phyloP scores from a whole-genome alignment of 2,888 invertebrate genomes.

The Leucophora obtusa region DNA sequence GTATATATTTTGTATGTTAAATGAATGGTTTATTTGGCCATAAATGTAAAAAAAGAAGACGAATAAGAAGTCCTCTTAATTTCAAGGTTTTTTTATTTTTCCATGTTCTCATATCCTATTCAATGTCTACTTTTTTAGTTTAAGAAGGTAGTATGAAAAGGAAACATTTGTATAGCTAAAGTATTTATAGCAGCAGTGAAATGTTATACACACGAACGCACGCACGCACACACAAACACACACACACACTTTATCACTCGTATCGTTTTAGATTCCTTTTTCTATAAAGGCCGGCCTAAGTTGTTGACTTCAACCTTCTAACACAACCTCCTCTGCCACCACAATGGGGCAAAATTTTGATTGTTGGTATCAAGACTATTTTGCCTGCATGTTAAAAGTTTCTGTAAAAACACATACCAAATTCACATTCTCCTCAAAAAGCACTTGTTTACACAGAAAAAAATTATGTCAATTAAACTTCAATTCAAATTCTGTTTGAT shows the following conservation, averaged over 20 bases:
- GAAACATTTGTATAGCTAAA: not conserved
- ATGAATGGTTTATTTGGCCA: constrained; percentile 38
- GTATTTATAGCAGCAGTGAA: not conserved
- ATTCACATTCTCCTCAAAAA: no score
- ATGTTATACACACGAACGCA: not conserved
- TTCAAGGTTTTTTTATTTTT: constrained; percentile 55
- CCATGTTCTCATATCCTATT: constrained; percentile 23
- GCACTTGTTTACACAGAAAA: no score
- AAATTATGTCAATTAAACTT: no score
- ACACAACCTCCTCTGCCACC: not conserved
- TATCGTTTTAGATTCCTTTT: not conserved
- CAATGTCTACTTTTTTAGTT: constrained; percentile 18
- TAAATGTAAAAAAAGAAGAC: constrained; percentile 29
- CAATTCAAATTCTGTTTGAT: no score
- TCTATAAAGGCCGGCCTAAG: constrained; percentile 22
- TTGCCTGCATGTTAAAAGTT: no score
- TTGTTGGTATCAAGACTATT: no score
- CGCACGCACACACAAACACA: no score
- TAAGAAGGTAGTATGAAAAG: not conserved
- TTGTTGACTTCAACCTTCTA: constrained; percentile 36
- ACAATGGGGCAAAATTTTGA: no score
- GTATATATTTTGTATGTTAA: not conserved
- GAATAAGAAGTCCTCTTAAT: constrained; percentile 42
- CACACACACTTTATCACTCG: not conserved
- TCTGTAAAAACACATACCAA: no score